Conservation (phyloP, 2,797 vertebrate genomes). For the Pseudochirops corinnae region DNA sequence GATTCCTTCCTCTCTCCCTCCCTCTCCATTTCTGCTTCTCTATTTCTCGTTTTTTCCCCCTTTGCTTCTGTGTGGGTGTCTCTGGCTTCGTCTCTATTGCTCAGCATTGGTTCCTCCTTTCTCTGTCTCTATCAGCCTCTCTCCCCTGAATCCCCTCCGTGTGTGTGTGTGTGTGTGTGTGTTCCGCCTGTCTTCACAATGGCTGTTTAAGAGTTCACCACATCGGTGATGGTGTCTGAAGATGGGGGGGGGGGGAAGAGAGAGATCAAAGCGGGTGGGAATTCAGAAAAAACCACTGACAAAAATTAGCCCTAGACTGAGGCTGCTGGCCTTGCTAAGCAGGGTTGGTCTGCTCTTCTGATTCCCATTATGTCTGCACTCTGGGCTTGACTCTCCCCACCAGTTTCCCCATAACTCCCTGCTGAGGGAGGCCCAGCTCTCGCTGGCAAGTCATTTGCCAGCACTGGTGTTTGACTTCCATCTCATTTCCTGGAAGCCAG, state of each 20-base stretch:
- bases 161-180: background rate
- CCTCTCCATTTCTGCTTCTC: background rate
- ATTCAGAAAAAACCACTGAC: background rate
- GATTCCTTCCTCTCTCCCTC: constrained; percentile 48
- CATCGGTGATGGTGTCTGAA: constrained; percentile 32
- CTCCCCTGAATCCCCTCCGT: background rate
- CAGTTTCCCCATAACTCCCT: background rate
- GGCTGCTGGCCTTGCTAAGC: background rate
- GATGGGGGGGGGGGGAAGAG: background rate
- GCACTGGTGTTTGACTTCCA: background rate
- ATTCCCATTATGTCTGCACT: background rate
- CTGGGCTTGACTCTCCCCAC: background rate
- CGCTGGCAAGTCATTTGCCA: background rate
- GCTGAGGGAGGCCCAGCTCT: background rate
- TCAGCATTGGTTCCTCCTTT: constrained; percentile 67
- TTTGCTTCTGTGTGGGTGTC: constrained; percentile 15
- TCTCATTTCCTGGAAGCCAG: constrained; percentile 10
- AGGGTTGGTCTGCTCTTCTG: background rate
- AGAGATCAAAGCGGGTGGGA: constrained; percentile 29
- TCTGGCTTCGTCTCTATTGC: constrained; percentile 48
- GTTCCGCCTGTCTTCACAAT: constrained; percentile 4
- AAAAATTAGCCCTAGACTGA: background rate
- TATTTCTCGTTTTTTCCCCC: background rate
- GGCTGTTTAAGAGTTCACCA: background rate
- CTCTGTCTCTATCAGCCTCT: constrained; percentile 46